Conservation (phyloP, 2,113 vertebrate species). For the Phaethornis superciliosus region DNA sequence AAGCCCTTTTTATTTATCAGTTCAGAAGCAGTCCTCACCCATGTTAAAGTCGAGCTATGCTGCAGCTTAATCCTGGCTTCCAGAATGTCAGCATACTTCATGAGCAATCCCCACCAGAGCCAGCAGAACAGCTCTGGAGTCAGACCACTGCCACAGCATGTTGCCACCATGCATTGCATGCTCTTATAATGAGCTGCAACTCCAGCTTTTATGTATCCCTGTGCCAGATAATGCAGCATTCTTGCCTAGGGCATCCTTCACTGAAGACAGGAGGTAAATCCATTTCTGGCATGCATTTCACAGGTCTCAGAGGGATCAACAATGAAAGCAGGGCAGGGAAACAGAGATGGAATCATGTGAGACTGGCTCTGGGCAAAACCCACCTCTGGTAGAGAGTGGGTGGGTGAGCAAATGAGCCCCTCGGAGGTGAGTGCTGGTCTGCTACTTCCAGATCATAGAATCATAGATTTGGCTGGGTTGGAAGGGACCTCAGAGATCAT, state of each 20-base stretch:
- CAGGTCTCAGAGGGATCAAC: neutral
- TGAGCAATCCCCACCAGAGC: neutral
- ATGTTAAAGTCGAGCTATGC: neutral
- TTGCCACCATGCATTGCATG: neutral
- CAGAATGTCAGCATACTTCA: neutral
- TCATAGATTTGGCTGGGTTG: too few relatives aligned
- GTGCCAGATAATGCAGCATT: neutral
- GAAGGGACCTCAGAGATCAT: too few relatives aligned
- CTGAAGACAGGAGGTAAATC: neutral
- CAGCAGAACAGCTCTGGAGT: neutral
- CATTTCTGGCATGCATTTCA: neutral
- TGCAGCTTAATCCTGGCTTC: neutral
- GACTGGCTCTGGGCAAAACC: neutral
- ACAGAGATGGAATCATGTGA: neutral
- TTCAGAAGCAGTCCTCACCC: neutral
- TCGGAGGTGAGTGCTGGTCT: neutral
- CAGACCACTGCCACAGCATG: neutral
- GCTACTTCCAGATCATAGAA: neutral
- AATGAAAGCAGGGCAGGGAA: neutral
- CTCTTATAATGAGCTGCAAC: neutral
- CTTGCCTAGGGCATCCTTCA: neutral
- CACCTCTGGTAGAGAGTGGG: rapidly evolving
- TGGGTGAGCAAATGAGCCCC: neutral
- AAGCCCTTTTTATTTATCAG: neutral
- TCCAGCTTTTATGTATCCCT: neutral